Base-by-base conservation (phyloP, 2,888 invertebrate genomes). In the Tiliacea citrago region DNA sequence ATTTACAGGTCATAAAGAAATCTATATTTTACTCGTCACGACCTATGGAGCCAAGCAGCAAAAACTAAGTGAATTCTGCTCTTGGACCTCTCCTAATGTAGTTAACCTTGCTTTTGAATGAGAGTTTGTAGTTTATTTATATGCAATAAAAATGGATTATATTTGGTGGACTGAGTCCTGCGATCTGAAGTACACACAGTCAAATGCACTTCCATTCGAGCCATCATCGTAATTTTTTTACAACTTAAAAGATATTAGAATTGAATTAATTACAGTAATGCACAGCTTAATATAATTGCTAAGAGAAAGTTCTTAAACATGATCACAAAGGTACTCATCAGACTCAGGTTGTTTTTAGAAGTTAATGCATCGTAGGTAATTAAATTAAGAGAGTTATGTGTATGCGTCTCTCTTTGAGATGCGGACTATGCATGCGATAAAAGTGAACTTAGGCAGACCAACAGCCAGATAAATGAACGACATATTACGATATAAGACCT, bases 301-400 rank as follows among this genome's bases (percentile, higher is more conserved):
- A 21, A 60, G 82, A 68, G 82, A 82, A 75, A 82, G 82, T 75
- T 68, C 13, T 18, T 35, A 16, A n/a, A 67, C 16, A 21, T 69
- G 55, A 58, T 18, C 47, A 47, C 60, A 53, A 66, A 79, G 21
- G 57, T 75, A 45, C 63, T 18, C 6, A 47, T 18, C 6, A 47
- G 45, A 68, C 10, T n/a, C 21, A 3, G 18, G 39, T 35, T 21
- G 68, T 60, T 71, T 58, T 67, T 72, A 57, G 71, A 73, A 60
- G 69, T 82, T 39, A 78, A 66, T 58, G 69, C 68, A 55, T 82
- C 8, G 29, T 71, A n/a, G n/a, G n/a, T n/a, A 65, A 82, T 81
- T 74, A 69, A 55, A 58, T 66, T 53, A 61, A 21, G 24, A 61
- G 13, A 24, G 35, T 58, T 10, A 53, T 70, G 47, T 18, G 13